Percentiles rank a stretch among this genome's conserved stretches.
These are phyloP conservation scores for Anolis apletophallus DNA, from an alignment of 2,797 vertebrate genomes.

Conservation along the genomic window DNA sequence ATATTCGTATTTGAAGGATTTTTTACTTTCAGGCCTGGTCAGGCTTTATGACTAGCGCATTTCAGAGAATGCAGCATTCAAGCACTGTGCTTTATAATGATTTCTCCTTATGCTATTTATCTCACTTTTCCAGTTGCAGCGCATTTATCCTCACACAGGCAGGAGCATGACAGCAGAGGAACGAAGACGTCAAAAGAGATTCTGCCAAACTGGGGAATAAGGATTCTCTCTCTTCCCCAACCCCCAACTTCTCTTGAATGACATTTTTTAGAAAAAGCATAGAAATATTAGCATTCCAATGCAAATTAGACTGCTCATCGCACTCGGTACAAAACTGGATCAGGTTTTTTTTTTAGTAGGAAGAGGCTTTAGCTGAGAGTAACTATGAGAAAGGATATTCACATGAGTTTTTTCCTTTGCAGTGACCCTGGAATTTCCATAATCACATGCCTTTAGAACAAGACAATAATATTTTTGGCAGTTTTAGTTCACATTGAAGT, in stretches of 20 bases:
- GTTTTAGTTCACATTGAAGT: conserved; percentile 18
- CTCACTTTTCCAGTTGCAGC: conserved; percentile 71
- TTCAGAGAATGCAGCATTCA: conserved; percentile 51
- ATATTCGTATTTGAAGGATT: conserved; percentile 65
- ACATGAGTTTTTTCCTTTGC: conserved; percentile 6
- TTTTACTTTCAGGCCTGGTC: conserved; percentile 67
- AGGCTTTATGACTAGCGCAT: conserved; percentile 63
- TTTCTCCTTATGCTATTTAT: conserved; percentile 70
- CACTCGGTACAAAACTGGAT: conserved; percentile 49
- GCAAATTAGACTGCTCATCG: conserved; percentile 52
- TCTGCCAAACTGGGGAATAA: conserved; percentile 62
- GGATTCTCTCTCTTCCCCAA: conserved; percentile 38
- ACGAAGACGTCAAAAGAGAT: conserved; percentile 66
- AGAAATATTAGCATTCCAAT: conserved; percentile 56
- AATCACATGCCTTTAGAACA: conserved; percentile 11
- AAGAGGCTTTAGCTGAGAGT: not conserved
- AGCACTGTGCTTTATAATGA: conserved; percentile 65
- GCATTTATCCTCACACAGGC: conserved; percentile 64
- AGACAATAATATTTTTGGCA: conserved; percentile 26
- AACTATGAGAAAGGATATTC: conserved; percentile 29
- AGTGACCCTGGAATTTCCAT: conserved; percentile 26
- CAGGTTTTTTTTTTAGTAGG: not conserved
- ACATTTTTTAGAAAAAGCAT: conserved; percentile 60
- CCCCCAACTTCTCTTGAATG: conserved; percentile 27
- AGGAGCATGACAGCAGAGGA: conserved; percentile 67